Percentiles rank a stretch among this genome's conserved stretches.
Conservation (phyloP, 2,113 vertebrate species). For the Thinocorus orbignyianus region DNA sequence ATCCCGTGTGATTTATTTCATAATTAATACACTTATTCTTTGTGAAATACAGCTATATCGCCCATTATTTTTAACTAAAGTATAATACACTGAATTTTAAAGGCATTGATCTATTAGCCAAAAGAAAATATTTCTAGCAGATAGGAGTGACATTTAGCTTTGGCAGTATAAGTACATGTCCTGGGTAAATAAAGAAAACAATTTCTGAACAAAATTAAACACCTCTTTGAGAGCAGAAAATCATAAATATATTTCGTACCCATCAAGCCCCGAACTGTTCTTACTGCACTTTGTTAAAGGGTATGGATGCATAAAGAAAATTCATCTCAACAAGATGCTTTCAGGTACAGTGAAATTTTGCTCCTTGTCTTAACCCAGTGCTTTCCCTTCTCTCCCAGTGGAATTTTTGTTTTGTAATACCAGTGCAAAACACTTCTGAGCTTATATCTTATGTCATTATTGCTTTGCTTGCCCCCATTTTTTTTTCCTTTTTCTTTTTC, state of each 20-base stretch:
- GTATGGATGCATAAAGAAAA: constrained; percentile 11
- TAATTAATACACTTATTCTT: constrained; percentile 63
- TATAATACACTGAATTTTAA: constrained; percentile 34
- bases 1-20: constrained; percentile 43
- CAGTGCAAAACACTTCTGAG: neutral
- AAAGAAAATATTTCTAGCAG: constrained; percentile 17
- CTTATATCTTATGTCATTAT: neutral
- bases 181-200: constrained; percentile 26
- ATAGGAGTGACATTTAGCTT: constrained; percentile 15
- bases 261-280: neutral
- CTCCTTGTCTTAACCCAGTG: neutral
- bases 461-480: neutral
- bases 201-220: constrained; percentile 10
- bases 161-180: neutral
- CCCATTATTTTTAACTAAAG: constrained; percentile 60
- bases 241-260: neutral
- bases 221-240: constrained; percentile 4
- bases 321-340: neutral
- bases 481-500: too few relatives aligned
- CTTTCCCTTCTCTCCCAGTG: neutral
- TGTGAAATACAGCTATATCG: constrained; percentile 44
- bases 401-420: neutral
- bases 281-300: neutral
- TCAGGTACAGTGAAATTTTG: neutral
- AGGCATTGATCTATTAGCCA: neutral